A percentile compares a stretch with the other conserved stretches of the same genome.
phyloP scores from a whole-genome alignment of 2,113 vertebrate genomes.

The Poeciliopsis prolifica region DNA sequence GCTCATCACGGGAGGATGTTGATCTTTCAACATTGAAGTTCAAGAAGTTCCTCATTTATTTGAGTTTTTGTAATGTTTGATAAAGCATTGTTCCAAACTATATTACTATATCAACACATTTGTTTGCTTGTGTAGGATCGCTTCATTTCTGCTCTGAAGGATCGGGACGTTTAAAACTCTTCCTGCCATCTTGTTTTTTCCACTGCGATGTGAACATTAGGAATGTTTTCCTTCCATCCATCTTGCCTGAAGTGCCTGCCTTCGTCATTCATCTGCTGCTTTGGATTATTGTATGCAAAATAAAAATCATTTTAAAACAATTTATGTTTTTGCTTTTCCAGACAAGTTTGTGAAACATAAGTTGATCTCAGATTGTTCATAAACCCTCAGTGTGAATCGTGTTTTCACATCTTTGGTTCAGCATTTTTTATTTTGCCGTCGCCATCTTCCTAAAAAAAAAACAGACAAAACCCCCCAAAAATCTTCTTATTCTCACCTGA shows the following conservation, averaged over 20 bases:
- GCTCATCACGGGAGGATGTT: background rate
- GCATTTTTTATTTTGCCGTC: too few species aligned
- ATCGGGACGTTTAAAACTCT: background rate
- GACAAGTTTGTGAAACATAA: conserved; percentile 3
- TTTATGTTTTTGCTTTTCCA: background rate
- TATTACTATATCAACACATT: background rate
- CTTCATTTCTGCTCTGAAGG: background rate
- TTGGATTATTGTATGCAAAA: background rate
- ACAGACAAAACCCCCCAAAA: too few species aligned
- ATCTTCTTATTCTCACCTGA: too few species aligned
- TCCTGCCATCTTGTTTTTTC: background rate
- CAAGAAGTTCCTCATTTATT: too few species aligned
- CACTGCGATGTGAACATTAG: background rate
- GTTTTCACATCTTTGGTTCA: too few species aligned
- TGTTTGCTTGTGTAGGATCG: too few species aligned
- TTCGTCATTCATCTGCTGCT: conserved; percentile 4
- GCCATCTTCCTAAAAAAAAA: too few species aligned
- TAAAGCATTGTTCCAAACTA: background rate
- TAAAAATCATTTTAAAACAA: background rate
- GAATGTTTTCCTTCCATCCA: background rate
- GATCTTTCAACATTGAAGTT: background rate
- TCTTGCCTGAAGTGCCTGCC: conserved; percentile 55
- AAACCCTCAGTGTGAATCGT: too few species aligned
- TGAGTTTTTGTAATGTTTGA: background rate
- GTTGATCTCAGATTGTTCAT: conserved; percentile 17